A percentile compares a stretch with the other conserved stretches of the same genome.
Conservation (phyloP, 2,888 invertebrate genomes). For the Drosophila pseudotakahashii region DNA sequence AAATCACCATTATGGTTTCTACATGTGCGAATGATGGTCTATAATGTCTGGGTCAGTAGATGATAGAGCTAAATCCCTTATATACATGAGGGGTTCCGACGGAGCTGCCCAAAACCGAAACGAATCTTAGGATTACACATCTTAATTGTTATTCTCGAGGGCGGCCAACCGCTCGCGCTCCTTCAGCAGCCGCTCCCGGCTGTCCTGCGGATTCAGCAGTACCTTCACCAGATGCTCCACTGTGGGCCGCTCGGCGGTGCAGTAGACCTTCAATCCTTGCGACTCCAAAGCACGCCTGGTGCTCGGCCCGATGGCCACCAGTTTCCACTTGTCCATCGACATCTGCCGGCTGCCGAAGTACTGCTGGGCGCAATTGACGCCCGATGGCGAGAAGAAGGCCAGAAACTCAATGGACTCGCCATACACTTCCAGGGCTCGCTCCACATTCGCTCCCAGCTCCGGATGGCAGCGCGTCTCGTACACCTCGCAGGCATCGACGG, state of each 20-base stretch:
- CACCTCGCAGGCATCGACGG: constrained; percentile 85
- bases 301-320: constrained; percentile 86
- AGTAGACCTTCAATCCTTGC: constrained; percentile 83
- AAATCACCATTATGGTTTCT: too few species aligned
- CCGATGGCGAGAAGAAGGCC: constrained; percentile 87
- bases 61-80: background rate
- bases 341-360: constrained; percentile 83
- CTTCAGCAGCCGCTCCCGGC: constrained; percentile 64
- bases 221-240: constrained; percentile 85
- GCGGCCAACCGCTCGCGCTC: constrained; percentile 48
- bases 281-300: constrained; percentile 85
- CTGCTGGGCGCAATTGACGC: constrained; percentile 85
- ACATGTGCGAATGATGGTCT: too few species aligned
- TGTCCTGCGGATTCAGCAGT: constrained; percentile 82
- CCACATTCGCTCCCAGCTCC: constrained; percentile 84
- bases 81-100: too few species aligned
- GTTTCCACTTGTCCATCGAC: constrained; percentile 81
- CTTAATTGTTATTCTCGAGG: constrained; percentile 32
- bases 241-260: constrained; percentile 85
- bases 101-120: background rate
- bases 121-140: constrained; percentile 1
- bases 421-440: constrained; percentile 77
- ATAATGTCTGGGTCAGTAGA: too few species aligned
- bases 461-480: constrained; percentile 86
- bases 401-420: constrained; percentile 85